phyloP scores from a whole-genome alignment of 2,113 vertebrate species.

The Onychostoma macrolepis region DNA sequence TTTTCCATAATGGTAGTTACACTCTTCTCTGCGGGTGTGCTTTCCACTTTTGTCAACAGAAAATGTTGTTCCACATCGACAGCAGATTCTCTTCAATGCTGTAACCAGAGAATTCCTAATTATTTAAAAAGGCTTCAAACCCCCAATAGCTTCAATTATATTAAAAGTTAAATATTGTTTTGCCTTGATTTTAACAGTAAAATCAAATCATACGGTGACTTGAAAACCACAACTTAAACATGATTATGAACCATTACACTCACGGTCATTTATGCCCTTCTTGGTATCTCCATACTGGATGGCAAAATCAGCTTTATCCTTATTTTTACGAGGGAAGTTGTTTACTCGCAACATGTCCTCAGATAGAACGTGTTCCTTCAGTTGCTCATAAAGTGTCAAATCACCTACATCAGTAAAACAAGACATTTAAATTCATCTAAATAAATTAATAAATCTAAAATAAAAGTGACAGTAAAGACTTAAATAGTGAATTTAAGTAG shows the following conservation, averaged over 20 bases:
- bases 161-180: neutral
- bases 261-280: conserved; percentile 70
- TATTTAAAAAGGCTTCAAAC: conserved; percentile 25
- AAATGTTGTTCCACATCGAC: conserved; percentile 78
- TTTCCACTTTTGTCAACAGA: conserved; percentile 74
- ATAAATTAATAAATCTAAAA: neutral
- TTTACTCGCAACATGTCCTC: conserved; percentile 75
- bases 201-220: neutral
- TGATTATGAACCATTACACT: conserved; percentile 23
- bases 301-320: conserved; percentile 72
- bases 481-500: no score
- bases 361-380: conserved; percentile 78
- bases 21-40: conserved; percentile 78
- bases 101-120: conserved; percentile 14
- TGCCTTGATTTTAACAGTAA: neutral
- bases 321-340: conserved; percentile 75
- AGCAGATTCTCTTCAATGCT: conserved; percentile 80
- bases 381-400: conserved; percentile 68
- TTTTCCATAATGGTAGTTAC: conserved; percentile 80
- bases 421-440: neutral
- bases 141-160: neutral
- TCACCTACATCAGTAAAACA: conserved; percentile 60
- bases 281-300: conserved; percentile 69
- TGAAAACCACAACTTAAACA: neutral
- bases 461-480: neutral